phyloP scores from a whole-genome alignment of 2,888 invertebrate genomes.

The Nineta flava region DNA sequence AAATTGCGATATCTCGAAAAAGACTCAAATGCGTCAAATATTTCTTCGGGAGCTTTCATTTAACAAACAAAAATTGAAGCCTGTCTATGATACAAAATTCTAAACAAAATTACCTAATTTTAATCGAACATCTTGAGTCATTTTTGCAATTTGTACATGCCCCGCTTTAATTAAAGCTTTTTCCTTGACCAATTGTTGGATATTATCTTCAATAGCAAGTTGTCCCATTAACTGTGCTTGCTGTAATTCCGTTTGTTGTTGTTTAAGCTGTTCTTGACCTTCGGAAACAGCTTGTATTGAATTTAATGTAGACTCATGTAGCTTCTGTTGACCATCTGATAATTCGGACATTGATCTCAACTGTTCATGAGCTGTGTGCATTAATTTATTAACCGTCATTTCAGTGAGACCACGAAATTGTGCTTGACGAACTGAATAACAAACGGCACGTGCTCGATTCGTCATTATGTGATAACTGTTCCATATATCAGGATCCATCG shows the following conservation, averaged over 20 bases:
- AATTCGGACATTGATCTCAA: constrained; percentile 24
- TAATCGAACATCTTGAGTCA: constrained; percentile 35
- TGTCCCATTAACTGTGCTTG: constrained; percentile 32
- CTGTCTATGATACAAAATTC: neutral
- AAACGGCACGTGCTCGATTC: constrained; percentile 50
- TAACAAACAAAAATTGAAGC: neutral
- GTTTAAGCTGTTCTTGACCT: constrained; percentile 30
- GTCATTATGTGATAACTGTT: constrained; percentile 52
- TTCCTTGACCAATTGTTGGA: constrained; percentile 37
- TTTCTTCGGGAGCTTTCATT: neutral
- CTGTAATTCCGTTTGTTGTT: constrained; percentile 35
- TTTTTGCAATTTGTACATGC: constrained; percentile 33
- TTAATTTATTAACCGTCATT: constrained; percentile 43
- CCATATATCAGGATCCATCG: constrained; percentile 50
- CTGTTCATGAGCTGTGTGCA: constrained; percentile 35
- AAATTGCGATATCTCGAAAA: too few relatives aligned
- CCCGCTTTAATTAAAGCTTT: constrained; percentile 41
- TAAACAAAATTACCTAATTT: constrained; percentile 33
- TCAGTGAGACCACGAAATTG: constrained; percentile 49
- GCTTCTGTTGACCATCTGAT: constrained; percentile 29
- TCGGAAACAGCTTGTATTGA: constrained; percentile 27
- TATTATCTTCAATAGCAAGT: constrained; percentile 34
- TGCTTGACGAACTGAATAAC: constrained; percentile 42
- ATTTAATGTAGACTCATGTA: constrained; percentile 28
- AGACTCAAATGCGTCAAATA: constrained; percentile 3